Evolutionary conservation across 2,888 invertebrate species (phyloP).

Genomic region (Agapostemon virescens): DNA sequence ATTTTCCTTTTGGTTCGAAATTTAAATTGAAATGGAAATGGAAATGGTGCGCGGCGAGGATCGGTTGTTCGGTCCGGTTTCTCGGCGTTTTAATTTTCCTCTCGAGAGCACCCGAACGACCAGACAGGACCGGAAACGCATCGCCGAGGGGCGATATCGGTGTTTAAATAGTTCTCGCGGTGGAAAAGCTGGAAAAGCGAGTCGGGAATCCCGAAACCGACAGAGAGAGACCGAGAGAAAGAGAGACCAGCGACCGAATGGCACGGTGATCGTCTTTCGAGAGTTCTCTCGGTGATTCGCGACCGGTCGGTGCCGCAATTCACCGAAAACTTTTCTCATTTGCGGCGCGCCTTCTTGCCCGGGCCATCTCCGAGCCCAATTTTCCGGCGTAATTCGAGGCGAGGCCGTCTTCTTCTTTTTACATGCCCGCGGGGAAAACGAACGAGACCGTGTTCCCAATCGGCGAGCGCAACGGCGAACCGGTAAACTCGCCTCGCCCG

Average conservation of each 20-base stretch:
- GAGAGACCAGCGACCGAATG: not conserved
- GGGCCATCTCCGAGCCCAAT: not conserved
- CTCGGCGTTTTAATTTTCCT: conserved; percentile 7
- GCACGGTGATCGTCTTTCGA: conserved; percentile 43
- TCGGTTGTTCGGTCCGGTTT: not conserved
- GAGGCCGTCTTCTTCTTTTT: not conserved
- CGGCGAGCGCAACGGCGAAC: not conserved
- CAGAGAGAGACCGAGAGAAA: conserved; percentile 22
- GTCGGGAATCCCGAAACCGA: conserved; percentile 24
- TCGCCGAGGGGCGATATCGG: not conserved
- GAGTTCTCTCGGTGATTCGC: conserved; percentile 43
- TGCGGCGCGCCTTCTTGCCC: conserved; percentile 32
- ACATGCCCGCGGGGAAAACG: not conserved
- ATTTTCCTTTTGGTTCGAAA: not conserved
- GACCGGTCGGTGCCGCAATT: conserved; percentile 3
- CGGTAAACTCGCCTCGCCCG: not conserved
- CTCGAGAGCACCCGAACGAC: conserved; percentile 8
- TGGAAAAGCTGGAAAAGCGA: conserved; percentile 6
- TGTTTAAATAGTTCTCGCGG: conserved; percentile 29
- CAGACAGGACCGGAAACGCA: not conserved
- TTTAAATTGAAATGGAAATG: not conserved
- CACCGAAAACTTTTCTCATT: conserved; percentile 61
- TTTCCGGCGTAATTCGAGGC: conserved; percentile 26
- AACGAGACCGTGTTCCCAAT: not conserved
- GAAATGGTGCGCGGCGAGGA: not conserved